Conservation (phyloP, 2,888 invertebrate genomes). For the Didymodactylos carnosus region DNA sequence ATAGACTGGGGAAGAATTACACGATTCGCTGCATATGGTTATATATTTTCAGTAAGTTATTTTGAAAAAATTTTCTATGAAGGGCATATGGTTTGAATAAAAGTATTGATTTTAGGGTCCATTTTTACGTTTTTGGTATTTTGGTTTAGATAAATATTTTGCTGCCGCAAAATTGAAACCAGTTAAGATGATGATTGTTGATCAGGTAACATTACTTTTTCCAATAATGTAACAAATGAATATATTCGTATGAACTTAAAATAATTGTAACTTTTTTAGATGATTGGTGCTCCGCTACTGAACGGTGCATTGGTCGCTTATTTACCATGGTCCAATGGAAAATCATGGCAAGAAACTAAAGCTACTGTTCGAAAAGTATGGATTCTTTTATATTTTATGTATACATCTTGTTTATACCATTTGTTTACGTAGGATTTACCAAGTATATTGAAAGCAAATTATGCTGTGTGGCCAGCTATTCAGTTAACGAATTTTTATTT, state of each 20-base stretch:
- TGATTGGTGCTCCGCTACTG: background rate
- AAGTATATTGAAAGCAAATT: background rate
- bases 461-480: background rate
- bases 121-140: conserved; percentile 10
- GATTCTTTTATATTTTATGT: no score
- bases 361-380: background rate
- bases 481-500: background rate
- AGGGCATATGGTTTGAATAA: background rate
- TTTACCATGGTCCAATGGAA: background rate
- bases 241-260: background rate
- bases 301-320: background rate
- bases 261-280: no score
- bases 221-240: background rate
- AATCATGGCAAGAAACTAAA: background rate
- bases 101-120: conserved; percentile 2
- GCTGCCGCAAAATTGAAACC: background rate
- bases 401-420: no score
- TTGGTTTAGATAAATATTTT: conserved; percentile 8
- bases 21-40: conserved; percentile 6
- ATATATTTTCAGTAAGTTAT: background rate
- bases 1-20: background rate
- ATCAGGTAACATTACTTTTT: background rate
- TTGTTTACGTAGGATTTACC: background rate
- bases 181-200: conserved; percentile 12
- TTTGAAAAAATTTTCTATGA: background rate